phyloP scores from a whole-genome alignment of 2,888 invertebrate species.

The Hemaris fuciformis region DNA sequence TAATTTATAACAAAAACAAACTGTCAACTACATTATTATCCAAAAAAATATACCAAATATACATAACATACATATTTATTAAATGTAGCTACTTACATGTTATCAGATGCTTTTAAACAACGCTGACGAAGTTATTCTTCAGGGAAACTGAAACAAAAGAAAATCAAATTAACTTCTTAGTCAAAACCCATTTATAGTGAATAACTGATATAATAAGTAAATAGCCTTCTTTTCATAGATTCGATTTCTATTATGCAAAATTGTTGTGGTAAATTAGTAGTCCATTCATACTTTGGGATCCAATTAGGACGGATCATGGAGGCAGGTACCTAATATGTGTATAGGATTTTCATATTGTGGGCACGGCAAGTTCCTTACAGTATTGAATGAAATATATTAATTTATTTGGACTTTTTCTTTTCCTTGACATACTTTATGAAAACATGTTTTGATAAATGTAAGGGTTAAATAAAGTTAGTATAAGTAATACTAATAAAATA shows the following conservation, averaged over 20 bases:
- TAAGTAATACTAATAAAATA: no score
- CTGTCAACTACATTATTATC: no score
- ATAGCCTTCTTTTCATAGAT: constrained; percentile 21
- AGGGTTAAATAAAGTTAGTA: no score
- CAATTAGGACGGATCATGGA: constrained; percentile 33
- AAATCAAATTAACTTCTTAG: constrained; percentile 15
- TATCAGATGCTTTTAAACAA: constrained; percentile 10
- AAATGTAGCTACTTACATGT: constrained; percentile 33
- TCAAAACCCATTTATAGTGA: not conserved
- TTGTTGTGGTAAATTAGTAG: constrained; percentile 37
- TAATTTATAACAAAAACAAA: no score
- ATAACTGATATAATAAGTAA: constrained; percentile 11
- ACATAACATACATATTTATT: no score
- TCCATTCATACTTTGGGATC: constrained; percentile 33
- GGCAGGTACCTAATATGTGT: constrained; percentile 13
- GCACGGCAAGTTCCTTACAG: not conserved
- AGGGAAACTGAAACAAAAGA: constrained; percentile 30
- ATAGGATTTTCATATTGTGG: not conserved
- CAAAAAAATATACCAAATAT: no score
- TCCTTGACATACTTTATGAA: not conserved
- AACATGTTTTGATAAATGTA: no score
- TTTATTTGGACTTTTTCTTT: not conserved
- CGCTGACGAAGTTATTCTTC: constrained; percentile 7
- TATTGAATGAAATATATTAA: not conserved
- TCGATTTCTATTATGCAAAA: constrained; percentile 34